Base-by-base conservation (phyloP, 2,113 vertebrate genomes). In the Siphamia tubifer region DNA sequence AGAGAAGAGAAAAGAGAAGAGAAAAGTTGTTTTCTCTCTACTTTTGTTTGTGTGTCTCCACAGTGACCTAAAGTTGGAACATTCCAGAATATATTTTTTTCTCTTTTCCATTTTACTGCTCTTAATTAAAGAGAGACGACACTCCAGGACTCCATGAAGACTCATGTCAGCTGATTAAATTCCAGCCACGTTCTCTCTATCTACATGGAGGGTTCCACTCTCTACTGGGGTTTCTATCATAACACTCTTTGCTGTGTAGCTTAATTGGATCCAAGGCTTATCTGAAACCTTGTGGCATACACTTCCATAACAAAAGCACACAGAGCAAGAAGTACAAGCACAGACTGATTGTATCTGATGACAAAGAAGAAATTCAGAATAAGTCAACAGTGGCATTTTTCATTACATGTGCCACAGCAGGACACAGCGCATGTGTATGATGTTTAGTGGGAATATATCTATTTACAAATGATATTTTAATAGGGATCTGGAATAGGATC, bases 191-290 rank as follows among this genome's bases (percentile, higher is more conserved):
- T 23, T 58, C 34, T 44, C 54, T 62, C 2, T 0, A 31, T 64
- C 43, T 45, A 43, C 20, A 74, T 64, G 45, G 28, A 11, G 36
- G 36, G 43, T 69, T 57, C n/a, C 25, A 19, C 20, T 8, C 30
- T 51, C 56, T 68, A 27, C 38, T 2, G 60, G 56, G 69, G 31
- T 45, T 74, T 65, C 28, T 38, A 1, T 57, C 13, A 39, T 39
- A 39, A 55, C 62, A 24, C 25, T 38, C 34, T 6, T 9, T 8
- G 34, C 43, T 49, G 66, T 32, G 45, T 25, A 12, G 12, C 76
- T 79, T 86, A 83, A 87, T 84, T 83, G 74, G 66, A 76, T 83
- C 34, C 35, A 7, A 2, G 16, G 66, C 63, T 86, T 79, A 65
- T 81, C 68, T 53, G 23, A 66, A 56, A 63, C 58, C 79, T 53